phyloP scores from a whole-genome alignment of 1,140 invertebrate species.

The Megathymus violae region DNA sequence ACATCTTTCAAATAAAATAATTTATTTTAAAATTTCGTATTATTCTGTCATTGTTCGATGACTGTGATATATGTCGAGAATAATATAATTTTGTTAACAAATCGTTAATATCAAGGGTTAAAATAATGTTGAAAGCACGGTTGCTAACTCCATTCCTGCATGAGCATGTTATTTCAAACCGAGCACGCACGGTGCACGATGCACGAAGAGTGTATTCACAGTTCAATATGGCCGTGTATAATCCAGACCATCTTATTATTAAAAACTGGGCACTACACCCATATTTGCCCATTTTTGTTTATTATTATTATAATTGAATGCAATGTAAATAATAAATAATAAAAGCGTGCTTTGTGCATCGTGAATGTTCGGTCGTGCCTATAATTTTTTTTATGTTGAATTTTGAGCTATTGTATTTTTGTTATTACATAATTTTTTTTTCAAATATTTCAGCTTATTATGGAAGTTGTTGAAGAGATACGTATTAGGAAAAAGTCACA shows the following conservation, averaged over 20 bases:
- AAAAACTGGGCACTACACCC: not conserved
- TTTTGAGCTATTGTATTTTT: conserved; percentile 32
- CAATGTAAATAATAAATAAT: not conserved
- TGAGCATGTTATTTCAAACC: conserved; percentile 36
- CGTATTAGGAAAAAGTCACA: conserved; percentile 80
- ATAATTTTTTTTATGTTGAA: not conserved
- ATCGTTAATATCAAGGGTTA: too few relatives aligned
- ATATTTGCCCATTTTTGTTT: too few relatives aligned
- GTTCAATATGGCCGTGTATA: not conserved
- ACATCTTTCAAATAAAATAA: too few relatives aligned
- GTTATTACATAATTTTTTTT: conserved; percentile 42
- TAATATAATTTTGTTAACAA: conserved; percentile 4
- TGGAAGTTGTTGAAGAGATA: conserved; percentile 83
- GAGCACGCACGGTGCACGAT: conserved; percentile 14
- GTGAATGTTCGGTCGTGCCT: not conserved
- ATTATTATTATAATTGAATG: not conserved
- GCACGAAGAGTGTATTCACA: not conserved
- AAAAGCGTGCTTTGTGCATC: conserved; percentile 2
- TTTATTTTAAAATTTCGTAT: too few relatives aligned
- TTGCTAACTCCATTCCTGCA: conserved; percentile 24
- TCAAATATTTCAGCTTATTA: conserved; percentile 79
- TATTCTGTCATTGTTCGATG: too few relatives aligned
- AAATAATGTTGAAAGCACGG: not conserved
- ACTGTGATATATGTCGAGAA: not conserved
- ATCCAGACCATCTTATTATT: not conserved